phyloP scores from a whole-genome alignment of 2,113 vertebrate genomes.

The Otis tarda region DNA sequence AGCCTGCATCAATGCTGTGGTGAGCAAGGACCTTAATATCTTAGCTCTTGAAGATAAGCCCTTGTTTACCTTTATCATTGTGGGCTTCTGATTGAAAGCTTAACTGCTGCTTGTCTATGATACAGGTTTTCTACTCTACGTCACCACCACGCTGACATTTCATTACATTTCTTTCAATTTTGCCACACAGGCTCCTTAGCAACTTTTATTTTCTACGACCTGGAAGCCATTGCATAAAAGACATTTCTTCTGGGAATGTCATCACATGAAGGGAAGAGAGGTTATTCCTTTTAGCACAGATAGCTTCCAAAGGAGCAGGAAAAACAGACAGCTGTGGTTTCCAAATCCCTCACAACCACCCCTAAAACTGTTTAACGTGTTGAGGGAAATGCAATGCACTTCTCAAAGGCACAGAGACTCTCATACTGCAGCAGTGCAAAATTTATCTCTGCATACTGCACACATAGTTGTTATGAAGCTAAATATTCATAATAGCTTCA shows the following conservation, averaged over 20 bases:
- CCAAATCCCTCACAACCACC: neutral
- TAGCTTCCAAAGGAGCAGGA: neutral
- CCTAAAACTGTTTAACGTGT: neutral
- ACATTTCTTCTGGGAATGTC: neutral
- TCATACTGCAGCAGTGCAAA: neutral
- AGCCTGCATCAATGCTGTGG: neutral
- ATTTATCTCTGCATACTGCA: neutral
- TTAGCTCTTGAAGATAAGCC: neutral
- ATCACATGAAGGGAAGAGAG: neutral
- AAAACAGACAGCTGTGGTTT: neutral
- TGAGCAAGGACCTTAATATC: neutral
- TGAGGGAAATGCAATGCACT: neutral
- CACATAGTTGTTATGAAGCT: neutral
- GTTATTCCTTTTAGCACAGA: neutral
- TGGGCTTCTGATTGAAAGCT: neutral
- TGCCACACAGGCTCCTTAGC: neutral
- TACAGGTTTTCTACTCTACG: neutral
- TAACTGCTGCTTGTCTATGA: neutral
- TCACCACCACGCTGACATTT: neutral
- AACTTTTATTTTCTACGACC: neutral
- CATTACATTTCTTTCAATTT: neutral
- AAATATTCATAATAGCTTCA: conserved; percentile 14
- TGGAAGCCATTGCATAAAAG: neutral
- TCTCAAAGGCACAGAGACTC: neutral
- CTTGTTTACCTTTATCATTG: too few relatives aligned